Evolutionary conservation across 2,797 vertebrate genomes (phyloP), one percentile per base, ranked within the genome.

Genomic region (Dromococcyx pavoninus): DNA sequence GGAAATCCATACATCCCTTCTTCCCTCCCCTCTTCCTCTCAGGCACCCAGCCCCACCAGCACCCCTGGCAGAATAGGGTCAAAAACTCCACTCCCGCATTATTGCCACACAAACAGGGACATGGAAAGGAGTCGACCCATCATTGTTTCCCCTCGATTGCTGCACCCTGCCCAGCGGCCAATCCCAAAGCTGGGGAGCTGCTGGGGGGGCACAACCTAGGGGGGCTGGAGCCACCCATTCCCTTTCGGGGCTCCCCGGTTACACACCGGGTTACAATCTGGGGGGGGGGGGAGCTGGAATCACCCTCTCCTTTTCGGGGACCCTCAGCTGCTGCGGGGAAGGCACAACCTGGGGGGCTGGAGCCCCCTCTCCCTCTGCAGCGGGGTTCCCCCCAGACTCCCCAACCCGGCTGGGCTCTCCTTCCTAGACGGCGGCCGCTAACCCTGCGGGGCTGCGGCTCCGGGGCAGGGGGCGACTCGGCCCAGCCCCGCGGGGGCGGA

Each of bases 321-420:
- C 39, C 39, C 39, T n/a, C 39, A 14, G 39, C 14, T 41, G 44
- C 69, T 11, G 27, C 16, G 1, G 19, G 15, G 19, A 50, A 27
- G 2, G 41, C 75, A 22, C 44, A 44, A 19, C 44, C 44, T 9
- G 44, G 19, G 5, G 9, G 10, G 2, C 70, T 35, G 44, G 14
- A 39, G 13, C 4, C 22, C 28, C 37, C 2, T 2, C 50, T 18
- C 65, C 56, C 53, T 13, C 58, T n/a, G 8, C 17, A 25, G 39
- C 4, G 7, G 57, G 33, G 11, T 7, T 1, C 9, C 17, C 7
- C 39, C 14, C 39, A 10, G 35, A 43, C 32, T 44, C 21, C 33
- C n/a, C 2, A 10, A n/a, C 7, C 19, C 9, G 5, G 7, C 53
- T 1, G 3, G 10, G 8, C 23, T 8, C 1, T 57, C 13, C 14